Evolutionary conservation across 2,888 invertebrate species (phyloP), one percentile per base, ranked within the genome.

Genomic region (Sympetrum striolatum): DNA sequence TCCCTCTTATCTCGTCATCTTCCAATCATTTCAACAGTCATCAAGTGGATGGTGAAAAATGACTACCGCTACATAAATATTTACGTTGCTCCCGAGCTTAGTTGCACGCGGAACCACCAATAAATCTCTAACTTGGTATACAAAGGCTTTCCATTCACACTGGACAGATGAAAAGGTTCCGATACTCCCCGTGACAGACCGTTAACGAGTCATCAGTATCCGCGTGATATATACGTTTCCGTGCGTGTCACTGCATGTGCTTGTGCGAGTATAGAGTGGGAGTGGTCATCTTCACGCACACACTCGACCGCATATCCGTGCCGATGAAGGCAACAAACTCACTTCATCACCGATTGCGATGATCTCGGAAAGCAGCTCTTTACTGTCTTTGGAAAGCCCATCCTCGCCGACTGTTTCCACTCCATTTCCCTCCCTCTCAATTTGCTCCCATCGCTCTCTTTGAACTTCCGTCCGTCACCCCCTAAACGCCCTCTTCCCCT

Each of bases 341-440:
- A 86, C 58, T 86, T 86, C 86, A 86, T 60, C 86, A 86, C 86
- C 86, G 58, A 35, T 82, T 53, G 82, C 80, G 15, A 37, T n/a
- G 22, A 39, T 31, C 35, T 58, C 35, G 60, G 18, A 12, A 60
- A 82, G 53, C 53, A 22, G 81, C 5, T 48, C 48, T 81, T 31
- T 31, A 25, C 53, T 44, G 48, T 25, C 81, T 53, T 25, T 25
- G 58, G 64, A 25, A 64, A 64, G n/a, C 64, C 25, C 64, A n/a
- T 64, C 25, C 25, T 25, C 64, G 22, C 64, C 64, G n/a, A 64
- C 64, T 64, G 64, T 58, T 10, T 60, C 82, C 58, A 10, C 82
- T 58, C 37, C 39, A 35, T n/a, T 31, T 58, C 82, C 15, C 25
- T 82, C 58, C 58, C 82, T 58, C 53, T 35, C 58, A 53, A 82